Evolutionary conservation across 1,140 invertebrate genomes (phyloP).

Genomic region (Lordiphosa stackelbergi): DNA sequence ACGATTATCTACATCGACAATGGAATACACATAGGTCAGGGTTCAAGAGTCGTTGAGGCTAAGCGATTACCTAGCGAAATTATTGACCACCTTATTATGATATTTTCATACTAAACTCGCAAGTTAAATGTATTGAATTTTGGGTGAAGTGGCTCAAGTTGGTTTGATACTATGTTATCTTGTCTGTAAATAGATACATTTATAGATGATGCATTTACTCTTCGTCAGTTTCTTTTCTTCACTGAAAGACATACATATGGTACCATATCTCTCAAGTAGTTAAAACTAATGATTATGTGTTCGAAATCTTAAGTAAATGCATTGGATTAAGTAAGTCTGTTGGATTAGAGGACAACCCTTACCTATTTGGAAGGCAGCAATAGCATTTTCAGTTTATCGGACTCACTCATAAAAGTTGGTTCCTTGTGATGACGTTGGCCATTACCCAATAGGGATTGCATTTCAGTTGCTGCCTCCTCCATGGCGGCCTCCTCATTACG

Average conservation of each 20-base stretch:
- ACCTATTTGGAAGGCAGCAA: constrained; percentile 75
- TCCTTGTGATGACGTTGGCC: constrained; percentile 49
- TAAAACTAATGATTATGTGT: background rate
- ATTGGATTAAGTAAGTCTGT: constrained; percentile 18
- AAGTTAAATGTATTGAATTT: no score
- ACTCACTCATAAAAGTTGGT: constrained; percentile 72
- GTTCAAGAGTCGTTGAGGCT: no score
- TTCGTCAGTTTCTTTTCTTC: no score
- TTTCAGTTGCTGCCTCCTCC: constrained; percentile 52
- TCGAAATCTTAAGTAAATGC: constrained; percentile 62
- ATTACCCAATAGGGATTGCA: constrained; percentile 56
- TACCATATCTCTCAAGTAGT: constrained; percentile 3
- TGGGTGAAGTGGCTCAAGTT: no score
- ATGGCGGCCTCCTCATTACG: constrained; percentile 40
- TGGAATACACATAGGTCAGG: no score
- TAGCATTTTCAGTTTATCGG: constrained; percentile 77
- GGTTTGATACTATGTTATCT: no score
- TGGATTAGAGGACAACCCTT: constrained; percentile 7
- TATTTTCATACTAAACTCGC: no score
- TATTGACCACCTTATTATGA: no score
- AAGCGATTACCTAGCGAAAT: no score
- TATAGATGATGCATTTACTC: no score
- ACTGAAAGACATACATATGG: constrained; percentile 4
- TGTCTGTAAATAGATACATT: no score
- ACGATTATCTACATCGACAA: no score